Conservation (phyloP, 2,888 invertebrate genomes). For the Phortica okadai region DNA sequence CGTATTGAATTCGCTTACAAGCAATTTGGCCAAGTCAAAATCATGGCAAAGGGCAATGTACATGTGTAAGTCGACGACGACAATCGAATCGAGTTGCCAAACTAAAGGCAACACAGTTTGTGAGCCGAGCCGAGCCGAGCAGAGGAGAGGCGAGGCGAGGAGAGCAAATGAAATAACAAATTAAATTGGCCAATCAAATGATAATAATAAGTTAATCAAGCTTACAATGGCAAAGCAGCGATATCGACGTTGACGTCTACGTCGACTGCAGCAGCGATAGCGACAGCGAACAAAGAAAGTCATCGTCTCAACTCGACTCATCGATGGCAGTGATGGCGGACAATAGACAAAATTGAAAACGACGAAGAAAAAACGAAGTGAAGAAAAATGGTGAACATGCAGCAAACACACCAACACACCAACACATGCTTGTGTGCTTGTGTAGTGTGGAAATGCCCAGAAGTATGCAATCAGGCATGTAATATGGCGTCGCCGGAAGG, state of each 20-base stretch:
- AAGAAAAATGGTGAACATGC: conserved; percentile 39
- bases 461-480: conserved; percentile 66
- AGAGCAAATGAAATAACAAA: conserved; percentile 54
- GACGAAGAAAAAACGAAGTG: conserved; percentile 54
- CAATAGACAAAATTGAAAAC: conserved; percentile 68
- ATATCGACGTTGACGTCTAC: background rate
- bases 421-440: conserved; percentile 10
- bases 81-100: too few species aligned
- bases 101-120: too few species aligned
- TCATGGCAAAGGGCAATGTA: too few species aligned
- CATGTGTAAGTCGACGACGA: too few species aligned
- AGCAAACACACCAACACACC: conserved; percentile 28
- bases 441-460: background rate
- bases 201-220: conserved; percentile 70
- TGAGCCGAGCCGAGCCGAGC: too few species aligned
- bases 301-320: background rate
- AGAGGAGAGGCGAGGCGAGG: conserved; percentile 15
- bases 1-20: too few species aligned
- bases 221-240: conserved; percentile 28
- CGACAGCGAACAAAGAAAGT: conserved; percentile 4
- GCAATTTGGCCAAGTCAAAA: too few species aligned
- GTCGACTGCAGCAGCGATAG: background rate
- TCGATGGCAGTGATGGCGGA: conserved; percentile 13
- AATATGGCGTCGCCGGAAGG: conserved; percentile 48
- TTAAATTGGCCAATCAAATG: conserved; percentile 70